phyloP scores from a whole-genome alignment of 2,888 invertebrate species.

The Polyploca ridens region DNA sequence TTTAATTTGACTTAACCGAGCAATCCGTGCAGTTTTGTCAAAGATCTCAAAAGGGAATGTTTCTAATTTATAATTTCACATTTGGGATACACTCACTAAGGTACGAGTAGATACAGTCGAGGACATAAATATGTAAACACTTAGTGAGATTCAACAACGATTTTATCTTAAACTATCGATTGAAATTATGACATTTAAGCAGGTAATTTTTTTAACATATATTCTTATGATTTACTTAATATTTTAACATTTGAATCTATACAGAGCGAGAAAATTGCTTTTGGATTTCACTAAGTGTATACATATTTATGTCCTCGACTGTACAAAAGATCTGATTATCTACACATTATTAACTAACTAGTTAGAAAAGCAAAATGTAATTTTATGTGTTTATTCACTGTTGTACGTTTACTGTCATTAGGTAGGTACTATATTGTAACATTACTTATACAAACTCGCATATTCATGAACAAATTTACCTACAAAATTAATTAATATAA shows the following conservation, averaged over 20 bases:
- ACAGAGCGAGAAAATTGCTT: too few species aligned
- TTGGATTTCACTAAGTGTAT: too few species aligned
- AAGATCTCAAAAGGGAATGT: slow-evolving; percentile 63
- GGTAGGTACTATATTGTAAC: background rate
- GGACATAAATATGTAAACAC: too few species aligned
- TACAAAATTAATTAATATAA: slow-evolving; percentile 19
- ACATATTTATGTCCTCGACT: too few species aligned
- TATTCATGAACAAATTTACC: slow-evolving; percentile 50
- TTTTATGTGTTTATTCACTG: background rate
- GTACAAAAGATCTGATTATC: background rate
- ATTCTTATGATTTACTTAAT: too few species aligned
- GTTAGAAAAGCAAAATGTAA: background rate
- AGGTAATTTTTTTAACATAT: too few species aligned
- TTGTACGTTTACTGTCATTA: slow-evolving; percentile 5
- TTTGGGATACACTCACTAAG: slow-evolving; percentile 33
- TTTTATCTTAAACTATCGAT: too few species aligned
- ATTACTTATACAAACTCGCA: slow-evolving; percentile 36
- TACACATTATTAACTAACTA: background rate
- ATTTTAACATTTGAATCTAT: too few species aligned
- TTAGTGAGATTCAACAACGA: too few species aligned
- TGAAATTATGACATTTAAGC: too few species aligned
- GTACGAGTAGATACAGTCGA: too few species aligned
- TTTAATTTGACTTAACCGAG: slow-evolving; percentile 63
- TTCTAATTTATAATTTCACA: slow-evolving; percentile 55
- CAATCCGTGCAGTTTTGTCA: slow-evolving; percentile 58